These are phyloP conservation scores for Boulengeromyrus knoepffleri DNA, from an alignment of 2,113 vertebrate species.

Conservation along the genomic window DNA sequence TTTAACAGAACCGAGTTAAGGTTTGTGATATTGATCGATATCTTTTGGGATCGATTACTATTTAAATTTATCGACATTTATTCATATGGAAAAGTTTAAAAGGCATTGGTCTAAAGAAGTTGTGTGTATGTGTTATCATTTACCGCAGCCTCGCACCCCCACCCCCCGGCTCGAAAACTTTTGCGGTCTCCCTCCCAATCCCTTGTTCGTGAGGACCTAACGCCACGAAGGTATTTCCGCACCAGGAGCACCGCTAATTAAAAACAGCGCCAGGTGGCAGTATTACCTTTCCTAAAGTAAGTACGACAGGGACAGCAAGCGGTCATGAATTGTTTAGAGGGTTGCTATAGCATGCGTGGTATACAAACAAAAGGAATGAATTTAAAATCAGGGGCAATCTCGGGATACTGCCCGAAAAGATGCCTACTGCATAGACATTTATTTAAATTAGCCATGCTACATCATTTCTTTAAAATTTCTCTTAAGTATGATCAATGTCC, in stretches of 20 bases:
- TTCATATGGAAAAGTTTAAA: neutral
- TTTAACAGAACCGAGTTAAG: neutral
- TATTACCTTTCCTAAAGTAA: conserved; percentile 44
- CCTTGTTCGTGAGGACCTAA: neutral
- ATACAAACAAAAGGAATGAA: neutral
- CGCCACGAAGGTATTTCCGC: neutral
- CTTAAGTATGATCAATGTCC: neutral
- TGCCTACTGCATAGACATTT: neutral
- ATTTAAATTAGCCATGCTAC: neutral
- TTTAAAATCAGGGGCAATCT: neutral
- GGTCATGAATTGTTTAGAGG: neutral
- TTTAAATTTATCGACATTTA: neutral
- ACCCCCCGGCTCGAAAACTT: neutral
- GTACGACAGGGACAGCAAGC: neutral
- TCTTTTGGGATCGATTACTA: neutral
- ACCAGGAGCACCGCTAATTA: neutral
- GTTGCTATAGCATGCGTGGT: neutral
- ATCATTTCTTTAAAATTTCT: neutral
- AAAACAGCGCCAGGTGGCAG: conserved; percentile 56
- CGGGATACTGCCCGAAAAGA: neutral
- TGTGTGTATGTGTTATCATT: neutral
- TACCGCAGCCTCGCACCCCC: neutral
- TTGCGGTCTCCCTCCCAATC: neutral
- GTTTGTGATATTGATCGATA: neutral
- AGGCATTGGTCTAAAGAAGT: neutral